Conservation (phyloP, 2,888 invertebrate species). For the Gymnoscelis rufifasciata region DNA sequence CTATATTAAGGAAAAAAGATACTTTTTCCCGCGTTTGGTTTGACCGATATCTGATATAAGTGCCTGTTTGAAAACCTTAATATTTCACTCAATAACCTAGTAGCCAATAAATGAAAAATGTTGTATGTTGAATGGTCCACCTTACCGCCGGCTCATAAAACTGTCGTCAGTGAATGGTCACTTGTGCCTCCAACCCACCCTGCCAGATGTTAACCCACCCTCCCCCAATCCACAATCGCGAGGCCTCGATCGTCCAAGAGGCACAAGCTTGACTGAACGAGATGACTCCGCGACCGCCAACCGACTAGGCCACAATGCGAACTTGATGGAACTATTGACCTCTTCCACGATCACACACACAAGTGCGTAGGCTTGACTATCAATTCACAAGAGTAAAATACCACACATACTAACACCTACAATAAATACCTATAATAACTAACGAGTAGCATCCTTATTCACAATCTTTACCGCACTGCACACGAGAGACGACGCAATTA, state of each 20-base stretch:
- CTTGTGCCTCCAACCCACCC: not conserved
- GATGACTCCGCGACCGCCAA: not conserved
- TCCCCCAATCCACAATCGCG: not conserved
- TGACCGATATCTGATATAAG: not conserved
- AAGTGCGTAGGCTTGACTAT: not conserved
- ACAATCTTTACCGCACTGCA: too few species aligned
- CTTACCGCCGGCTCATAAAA: not conserved
- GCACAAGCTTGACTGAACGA: not conserved
- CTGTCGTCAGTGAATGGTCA: not conserved
- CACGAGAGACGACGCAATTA: too few species aligned
- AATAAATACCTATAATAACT: too few species aligned
- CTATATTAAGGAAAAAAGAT: not conserved
- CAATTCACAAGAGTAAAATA: too few species aligned
- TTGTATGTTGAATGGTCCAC: not conserved
- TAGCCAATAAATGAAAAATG: too few species aligned
- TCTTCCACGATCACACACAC: not conserved
- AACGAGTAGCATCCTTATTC: too few species aligned
- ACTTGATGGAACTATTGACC: not conserved
- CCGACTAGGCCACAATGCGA: not conserved
- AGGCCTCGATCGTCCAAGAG: not conserved
- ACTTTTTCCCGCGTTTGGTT: constrained; percentile 1
- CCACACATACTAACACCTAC: too few species aligned
- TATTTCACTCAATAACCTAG: too few species aligned
- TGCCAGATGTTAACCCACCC: not conserved
- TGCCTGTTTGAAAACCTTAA: not conserved